phyloP scores from a whole-genome alignment of 2,797 vertebrate species.

The Chrysocyon brachyurus region DNA sequence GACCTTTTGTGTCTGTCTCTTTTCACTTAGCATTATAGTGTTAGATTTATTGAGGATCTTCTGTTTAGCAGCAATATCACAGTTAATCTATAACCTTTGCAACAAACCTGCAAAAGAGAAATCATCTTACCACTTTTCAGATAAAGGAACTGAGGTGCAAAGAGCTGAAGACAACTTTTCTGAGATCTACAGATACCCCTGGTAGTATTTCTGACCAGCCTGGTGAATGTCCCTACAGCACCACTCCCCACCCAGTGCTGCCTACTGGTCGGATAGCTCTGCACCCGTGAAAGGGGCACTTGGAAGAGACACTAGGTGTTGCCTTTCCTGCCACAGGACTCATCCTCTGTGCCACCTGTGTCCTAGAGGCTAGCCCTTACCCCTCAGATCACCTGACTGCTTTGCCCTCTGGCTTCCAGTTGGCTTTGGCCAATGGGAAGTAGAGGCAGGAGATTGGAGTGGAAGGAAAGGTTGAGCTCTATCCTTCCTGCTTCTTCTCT shows the following conservation, averaged over 20 bases:
- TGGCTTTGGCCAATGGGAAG: not conserved
- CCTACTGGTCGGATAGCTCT: not conserved
- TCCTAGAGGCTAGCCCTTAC: not conserved
- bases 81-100: not conserved
- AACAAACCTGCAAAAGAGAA: not conserved
- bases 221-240: not conserved
- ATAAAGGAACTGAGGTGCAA: not conserved
- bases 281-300: fast-evolving
- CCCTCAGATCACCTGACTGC: not conserved
- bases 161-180: not conserved
- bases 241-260: not conserved
- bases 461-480: not conserved
- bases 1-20: not conserved
- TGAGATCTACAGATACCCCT: not conserved
- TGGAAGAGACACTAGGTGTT: not conserved
- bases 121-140: constrained; percentile 19
- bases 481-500: not conserved
- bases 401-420: not conserved
- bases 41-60: not conserved
- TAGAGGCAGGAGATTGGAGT: not conserved
- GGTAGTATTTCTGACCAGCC: not conserved
- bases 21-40: not conserved
- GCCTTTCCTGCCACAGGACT: fast-evolving
- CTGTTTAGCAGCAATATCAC: not conserved
- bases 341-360: not conserved